Evolutionary conservation across 2,888 invertebrate species (phyloP).

Genomic region (Polymixis lichenea): DNA sequence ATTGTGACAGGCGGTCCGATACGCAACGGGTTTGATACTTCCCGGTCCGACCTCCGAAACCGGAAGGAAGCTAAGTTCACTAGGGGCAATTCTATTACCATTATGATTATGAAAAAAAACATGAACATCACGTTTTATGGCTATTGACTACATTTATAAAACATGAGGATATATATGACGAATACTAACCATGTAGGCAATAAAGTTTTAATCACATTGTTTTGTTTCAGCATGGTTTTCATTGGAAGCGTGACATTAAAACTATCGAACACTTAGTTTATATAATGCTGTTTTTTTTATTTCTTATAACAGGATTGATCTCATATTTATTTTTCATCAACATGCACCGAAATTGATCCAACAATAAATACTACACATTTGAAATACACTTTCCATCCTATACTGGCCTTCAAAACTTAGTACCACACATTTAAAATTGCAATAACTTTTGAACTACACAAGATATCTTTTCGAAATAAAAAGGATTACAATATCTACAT

Average conservation of each 20-base stretch:
- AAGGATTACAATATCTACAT: no score
- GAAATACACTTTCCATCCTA: no score
- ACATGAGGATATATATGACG: conserved; percentile 5
- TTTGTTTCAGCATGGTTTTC: conserved; percentile 35
- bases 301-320: background rate
- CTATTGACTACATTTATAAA: conserved; percentile 23
- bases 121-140: conserved; percentile 38
- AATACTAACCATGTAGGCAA: background rate
- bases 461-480: no score
- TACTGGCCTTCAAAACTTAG: no score
- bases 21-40: background rate
- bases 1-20: background rate
- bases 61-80: conserved; percentile 21
- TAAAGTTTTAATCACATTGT: conserved; percentile 18
- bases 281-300: background rate
- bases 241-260: conserved; percentile 9
- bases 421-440: no score
- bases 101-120: conserved; percentile 21
- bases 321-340: no score
- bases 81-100: conserved; percentile 5
- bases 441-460: no score
- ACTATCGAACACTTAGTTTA: conserved; percentile 1
- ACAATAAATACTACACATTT: no score
- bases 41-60: background rate
- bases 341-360: no score